These are phyloP conservation scores for Caenorhabditis angaria DNA, from an alignment of 2,888 invertebrate genomes.

Conservation along the genomic window DNA sequence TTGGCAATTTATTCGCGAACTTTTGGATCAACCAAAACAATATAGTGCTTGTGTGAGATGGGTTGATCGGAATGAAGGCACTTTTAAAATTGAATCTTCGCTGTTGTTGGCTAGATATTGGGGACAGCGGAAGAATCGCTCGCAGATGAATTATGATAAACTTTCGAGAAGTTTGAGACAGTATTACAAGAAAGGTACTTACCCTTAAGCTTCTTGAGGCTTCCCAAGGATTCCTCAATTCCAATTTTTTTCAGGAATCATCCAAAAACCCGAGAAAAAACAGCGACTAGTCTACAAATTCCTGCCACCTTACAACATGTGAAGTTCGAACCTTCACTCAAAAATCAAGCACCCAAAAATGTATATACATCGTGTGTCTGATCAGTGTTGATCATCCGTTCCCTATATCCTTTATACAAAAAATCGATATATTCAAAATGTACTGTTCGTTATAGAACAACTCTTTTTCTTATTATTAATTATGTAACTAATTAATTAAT, in stretches of 20 bases:
- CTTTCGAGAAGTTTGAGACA: conserved; percentile 94
- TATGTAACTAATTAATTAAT: not conserved
- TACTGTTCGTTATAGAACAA: conserved; percentile 67
- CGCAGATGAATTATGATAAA: conserved; percentile 99
- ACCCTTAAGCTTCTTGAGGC: conserved; percentile 81
- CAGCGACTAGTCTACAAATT: conserved; percentile 98
- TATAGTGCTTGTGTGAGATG: conserved; percentile 95
- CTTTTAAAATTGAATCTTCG: conserved; percentile 99
- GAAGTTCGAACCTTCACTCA: conserved; percentile 17
- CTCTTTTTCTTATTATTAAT: not conserved
- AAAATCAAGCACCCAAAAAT: conserved; percentile 15
- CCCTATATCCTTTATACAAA: conserved; percentile 62
- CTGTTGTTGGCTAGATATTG: conserved; percentile 94
- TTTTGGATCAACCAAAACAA: conserved; percentile 85
- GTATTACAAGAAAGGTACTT: conserved; percentile 92
- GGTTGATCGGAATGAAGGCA: conserved; percentile 87
- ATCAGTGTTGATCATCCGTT: conserved; percentile 23
- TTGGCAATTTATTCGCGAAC: conserved; percentile 97
- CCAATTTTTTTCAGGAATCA: conserved; percentile 44
- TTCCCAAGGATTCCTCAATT: conserved; percentile 78
- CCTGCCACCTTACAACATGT: conserved; percentile 72
- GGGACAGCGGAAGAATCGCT: conserved; percentile 96
- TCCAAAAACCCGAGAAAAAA: conserved; percentile 97
- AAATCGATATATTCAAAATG: conserved; percentile 53
- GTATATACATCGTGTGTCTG: conserved; percentile 33